Base-by-base conservation (phyloP, 2,797 vertebrate genomes). In the Squalus acanthias region DNA sequence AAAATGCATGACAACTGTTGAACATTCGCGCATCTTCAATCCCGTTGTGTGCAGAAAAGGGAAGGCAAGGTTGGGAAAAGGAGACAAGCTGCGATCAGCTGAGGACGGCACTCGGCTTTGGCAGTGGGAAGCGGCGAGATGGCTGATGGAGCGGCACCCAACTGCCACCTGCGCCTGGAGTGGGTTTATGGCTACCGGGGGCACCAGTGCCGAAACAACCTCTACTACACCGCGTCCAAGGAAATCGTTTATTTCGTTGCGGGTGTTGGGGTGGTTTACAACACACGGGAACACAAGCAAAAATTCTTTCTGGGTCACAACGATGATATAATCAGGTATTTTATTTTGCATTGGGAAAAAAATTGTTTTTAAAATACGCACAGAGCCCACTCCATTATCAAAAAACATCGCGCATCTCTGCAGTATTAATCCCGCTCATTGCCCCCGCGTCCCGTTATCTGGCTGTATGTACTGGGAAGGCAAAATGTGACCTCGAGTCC, bases 151-250 rank as follows among this genome's bases (percentile, higher is more conserved):
- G 99, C 99, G 97, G 99, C 99, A 97, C 99, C 99, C 96, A 99
- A 98, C 98, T 99, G 99, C 98, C 99, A 99, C 98, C 98, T 99
- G 98, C 98, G 99, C 98, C 98, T 99, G 97, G 99, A 99, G 97
- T 99, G 99, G 99, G 99, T 99, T 97, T 99, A 99, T 97, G 99
- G 99, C 97, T 99, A 99, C 98, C 98, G 99, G 97, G 99, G 99
- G 97, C 99, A 99, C 97, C 99, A 99, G 98, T 99, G 99, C 98
- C 99, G 99, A 98, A 99, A 99, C 99, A 99, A 99, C 98, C 99
- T 99, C 97, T 99, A 99, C 98, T 99, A 99, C 98, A 99, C 99
- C 57, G 99, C 99, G 96, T 99, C 99, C 97, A 99, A 99, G 98
- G 99, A 99, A 97, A 99, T 99, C 96, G 99, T 99, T 96, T 99